Evolutionary conservation across 2,888 invertebrate species (phyloP).

Genomic region (Platypus cylindrus): DNA sequence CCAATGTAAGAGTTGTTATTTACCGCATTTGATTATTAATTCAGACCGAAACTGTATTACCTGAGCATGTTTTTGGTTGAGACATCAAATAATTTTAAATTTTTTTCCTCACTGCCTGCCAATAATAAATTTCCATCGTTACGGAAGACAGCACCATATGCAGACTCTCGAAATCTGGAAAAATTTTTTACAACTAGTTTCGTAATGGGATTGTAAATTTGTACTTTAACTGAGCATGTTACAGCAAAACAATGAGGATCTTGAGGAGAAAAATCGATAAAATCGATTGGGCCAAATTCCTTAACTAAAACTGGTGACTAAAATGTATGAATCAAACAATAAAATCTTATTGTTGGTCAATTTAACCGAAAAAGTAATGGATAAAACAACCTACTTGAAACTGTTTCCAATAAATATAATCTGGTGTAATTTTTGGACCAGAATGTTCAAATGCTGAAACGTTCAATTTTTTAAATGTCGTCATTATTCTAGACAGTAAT

Average conservation of each 20-base stretch:
- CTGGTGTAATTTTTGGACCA: conserved; percentile 56
- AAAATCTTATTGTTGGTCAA: neutral
- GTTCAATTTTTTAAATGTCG: conserved; percentile 58
- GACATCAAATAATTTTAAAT: conserved; percentile 80
- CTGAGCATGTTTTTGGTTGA: conserved; percentile 64
- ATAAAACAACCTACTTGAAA: conserved; percentile 52
- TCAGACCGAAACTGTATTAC: conserved; percentile 15
- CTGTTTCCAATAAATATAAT: conserved; percentile 79
- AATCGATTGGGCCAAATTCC: conserved; percentile 86
- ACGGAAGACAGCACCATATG: conserved; percentile 75
- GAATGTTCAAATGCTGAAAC: conserved; percentile 54
- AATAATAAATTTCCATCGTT: conserved; percentile 71
- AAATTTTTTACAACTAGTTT: conserved; percentile 71
- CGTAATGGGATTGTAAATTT: conserved; percentile 75
- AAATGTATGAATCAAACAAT: no score
- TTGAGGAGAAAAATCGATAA: conserved; percentile 78
- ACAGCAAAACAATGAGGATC: conserved; percentile 87
- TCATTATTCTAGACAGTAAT: no score
- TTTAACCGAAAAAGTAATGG: no score
- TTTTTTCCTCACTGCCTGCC: conserved; percentile 82
- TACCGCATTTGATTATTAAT: neutral
- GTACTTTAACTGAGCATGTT: conserved; percentile 81
- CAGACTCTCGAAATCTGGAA: conserved; percentile 68
- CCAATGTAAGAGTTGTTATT: no score
- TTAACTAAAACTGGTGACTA: conserved; percentile 78